Base-by-base conservation (phyloP, 2,113 vertebrate genomes). In the Tiliqua scincoides region DNA sequence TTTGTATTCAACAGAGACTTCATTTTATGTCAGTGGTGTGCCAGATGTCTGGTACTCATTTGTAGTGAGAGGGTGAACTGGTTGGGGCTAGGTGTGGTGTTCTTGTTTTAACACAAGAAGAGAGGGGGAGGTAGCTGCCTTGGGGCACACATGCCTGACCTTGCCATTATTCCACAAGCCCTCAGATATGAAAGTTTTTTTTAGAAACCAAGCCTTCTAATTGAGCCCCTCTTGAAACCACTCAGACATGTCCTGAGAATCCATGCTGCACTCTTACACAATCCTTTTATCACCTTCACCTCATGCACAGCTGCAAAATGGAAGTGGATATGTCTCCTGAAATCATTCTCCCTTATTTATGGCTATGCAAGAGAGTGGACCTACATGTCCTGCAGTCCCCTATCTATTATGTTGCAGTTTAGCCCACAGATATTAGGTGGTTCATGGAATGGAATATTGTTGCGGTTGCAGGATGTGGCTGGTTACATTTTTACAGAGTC, bases 1-100 rank as follows among this genome's bases (percentile, higher is more conserved):
- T 92, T 93, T 94, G 90, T 85, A 92, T 92, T 94, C 90, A 89
- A 82, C 86, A 90, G 88, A 85, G 57, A 77, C 14, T 85, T 54
- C 63, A 68, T 37, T 70, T 68, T 70, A 37, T 78, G 32, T 30
- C 32, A 23, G 63, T 25, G 68, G 9, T n/a, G 63, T 67, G 27
- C 65, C 14, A 52, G 23, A 30, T 63, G 37, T 27, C 63, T 63
- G 63, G 25, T 27, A 72, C 48, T 25, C 52, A 62, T 32, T 77
- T 74, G 43, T 48, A 32, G 15, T 57, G n/a, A 70, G 43, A 14
- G 65, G n/a, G 17, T 54, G 63, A 67, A 30, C 37, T n/a, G 25
- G 48, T 65, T 17, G 15, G 18, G 40, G 8, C 15, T 63, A 17
- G 35, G 12, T 79, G 77, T 2, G 14, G n/a, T 3, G 40, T 25